These are phyloP conservation scores for Panulirus ornatus DNA, from an alignment of 1,140 invertebrate species.

Conservation along the genomic window DNA sequence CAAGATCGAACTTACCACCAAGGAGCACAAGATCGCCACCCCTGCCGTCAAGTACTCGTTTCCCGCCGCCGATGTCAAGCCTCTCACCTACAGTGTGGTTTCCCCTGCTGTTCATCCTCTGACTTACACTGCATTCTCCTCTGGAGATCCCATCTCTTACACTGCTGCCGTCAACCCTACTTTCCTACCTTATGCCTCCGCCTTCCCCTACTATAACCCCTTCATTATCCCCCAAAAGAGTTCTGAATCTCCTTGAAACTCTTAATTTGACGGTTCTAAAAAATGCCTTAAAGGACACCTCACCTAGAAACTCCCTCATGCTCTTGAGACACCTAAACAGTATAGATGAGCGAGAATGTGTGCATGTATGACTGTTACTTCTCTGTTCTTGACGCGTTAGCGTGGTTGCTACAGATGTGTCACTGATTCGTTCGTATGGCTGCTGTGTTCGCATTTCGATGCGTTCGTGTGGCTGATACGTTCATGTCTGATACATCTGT, in stretches of 20 bases:
- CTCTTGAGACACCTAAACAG: too few relatives aligned
- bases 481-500: background rate
- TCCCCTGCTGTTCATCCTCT: background rate
- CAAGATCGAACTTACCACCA: conserved; percentile 30
- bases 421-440: too few relatives aligned
- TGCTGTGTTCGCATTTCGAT: background rate
- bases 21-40: background rate
- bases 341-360: too few relatives aligned
- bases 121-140: background rate
- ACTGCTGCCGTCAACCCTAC: background rate
- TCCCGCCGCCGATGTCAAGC: background rate
- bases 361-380: too few relatives aligned
- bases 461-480: background rate
- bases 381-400: too few relatives aligned
- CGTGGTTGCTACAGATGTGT: too few relatives aligned
- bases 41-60: background rate
- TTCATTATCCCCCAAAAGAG: too few relatives aligned
- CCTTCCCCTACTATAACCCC: background rate
- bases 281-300: too few relatives aligned
- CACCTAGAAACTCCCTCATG: too few relatives aligned
- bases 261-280: too few relatives aligned
- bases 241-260: too few relatives aligned
- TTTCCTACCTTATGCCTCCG: background rate
- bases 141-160: background rate
- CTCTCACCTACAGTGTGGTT: background rate